These are phyloP conservation scores for Eriocheir sinensis DNA, from an alignment of 1,140 invertebrate genomes.

Conservation along the genomic window DNA sequence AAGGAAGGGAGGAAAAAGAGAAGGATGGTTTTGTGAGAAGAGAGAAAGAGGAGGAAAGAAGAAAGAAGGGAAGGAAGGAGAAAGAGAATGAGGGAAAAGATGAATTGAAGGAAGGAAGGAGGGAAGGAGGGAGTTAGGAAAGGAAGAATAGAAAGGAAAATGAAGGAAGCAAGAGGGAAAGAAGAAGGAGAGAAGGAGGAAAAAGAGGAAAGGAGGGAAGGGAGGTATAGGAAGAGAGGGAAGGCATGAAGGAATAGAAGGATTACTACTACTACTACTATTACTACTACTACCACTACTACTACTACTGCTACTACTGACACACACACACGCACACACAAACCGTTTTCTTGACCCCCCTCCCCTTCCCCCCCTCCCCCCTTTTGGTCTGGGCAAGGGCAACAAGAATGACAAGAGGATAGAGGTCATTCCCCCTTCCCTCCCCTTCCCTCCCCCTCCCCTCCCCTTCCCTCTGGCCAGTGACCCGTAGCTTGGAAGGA, in stretches of 20 bases:
- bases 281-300: too few species aligned
- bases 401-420: slow-evolving; percentile 9
- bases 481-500: neutral
- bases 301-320: too few species aligned
- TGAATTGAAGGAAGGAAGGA: too few species aligned
- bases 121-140: neutral
- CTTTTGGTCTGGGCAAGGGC: neutral
- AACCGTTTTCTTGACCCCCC: too few species aligned
- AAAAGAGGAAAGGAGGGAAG: neutral
- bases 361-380: too few species aligned
- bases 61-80: neutral
- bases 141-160: neutral
- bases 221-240: too few species aligned
- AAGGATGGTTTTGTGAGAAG: neutral
- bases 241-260: too few species aligned
- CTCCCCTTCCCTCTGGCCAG: neutral
- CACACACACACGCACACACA: too few species aligned
- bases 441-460: neutral
- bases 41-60: neutral
- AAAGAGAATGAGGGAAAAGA: neutral
- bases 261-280: too few species aligned
- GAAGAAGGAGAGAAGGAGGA: neutral
- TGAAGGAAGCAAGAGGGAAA: neutral
- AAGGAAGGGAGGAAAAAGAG: neutral
- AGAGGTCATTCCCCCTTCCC: neutral